These are phyloP conservation scores for Cariama cristata DNA, from an alignment of 2,113 vertebrate genomes.

Conservation along the genomic window DNA sequence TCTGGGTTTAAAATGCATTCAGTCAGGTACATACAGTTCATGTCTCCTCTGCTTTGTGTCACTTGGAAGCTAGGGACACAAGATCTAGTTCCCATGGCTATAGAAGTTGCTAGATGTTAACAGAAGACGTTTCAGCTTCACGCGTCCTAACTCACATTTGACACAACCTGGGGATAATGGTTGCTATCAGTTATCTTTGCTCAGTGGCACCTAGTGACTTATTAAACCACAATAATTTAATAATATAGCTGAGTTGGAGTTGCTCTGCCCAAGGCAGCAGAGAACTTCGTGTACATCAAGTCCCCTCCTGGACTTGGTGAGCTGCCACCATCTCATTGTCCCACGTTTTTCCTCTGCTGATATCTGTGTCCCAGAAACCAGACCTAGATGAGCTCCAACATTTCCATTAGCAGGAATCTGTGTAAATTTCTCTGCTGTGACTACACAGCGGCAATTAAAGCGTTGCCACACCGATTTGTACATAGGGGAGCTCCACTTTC, in stretches of 20 bases:
- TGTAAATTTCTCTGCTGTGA: neutral
- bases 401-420: neutral
- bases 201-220: neutral
- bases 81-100: neutral
- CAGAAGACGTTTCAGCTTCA: neutral
- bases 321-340: neutral
- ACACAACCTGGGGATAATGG: neutral
- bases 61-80: neutral
- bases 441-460: neutral
- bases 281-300: neutral
- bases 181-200: neutral
- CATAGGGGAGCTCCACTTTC: neutral
- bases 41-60: neutral
- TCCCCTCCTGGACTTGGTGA: neutral
- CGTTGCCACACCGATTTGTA: neutral
- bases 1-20: neutral
- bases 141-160: neutral
- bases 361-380: neutral
- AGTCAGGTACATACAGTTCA: neutral
- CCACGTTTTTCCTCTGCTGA: neutral
- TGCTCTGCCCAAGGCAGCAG: neutral
- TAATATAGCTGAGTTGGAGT: neutral
- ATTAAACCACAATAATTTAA: neutral
- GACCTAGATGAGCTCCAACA: neutral
- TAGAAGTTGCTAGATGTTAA: neutral